These are phyloP conservation scores for Heterotilapia buettikoferi DNA, from an alignment of 2,113 vertebrate species.

Conservation along the genomic window DNA sequence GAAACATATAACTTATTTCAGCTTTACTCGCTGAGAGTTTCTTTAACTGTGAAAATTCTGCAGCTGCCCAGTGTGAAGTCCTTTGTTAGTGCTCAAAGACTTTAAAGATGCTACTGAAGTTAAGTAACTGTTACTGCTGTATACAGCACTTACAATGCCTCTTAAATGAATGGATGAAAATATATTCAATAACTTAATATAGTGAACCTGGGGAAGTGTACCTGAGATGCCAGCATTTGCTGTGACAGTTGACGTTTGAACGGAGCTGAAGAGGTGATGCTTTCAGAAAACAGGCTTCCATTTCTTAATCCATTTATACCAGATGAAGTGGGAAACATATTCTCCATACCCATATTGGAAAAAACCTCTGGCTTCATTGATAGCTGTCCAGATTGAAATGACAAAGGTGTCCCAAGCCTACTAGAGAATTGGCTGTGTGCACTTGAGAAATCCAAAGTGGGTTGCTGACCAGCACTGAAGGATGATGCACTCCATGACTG, in stretches of 20 bases:
- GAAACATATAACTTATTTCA: background rate
- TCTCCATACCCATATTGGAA: constrained; percentile 82
- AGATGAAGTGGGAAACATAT: constrained; percentile 82
- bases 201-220: constrained; percentile 46
- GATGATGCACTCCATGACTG: constrained; percentile 78
- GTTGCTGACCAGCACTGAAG: constrained; percentile 74
- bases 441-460: constrained; percentile 80
- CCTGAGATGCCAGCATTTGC: constrained; percentile 92
- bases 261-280: constrained; percentile 60
- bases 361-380: constrained; percentile 80
- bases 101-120: background rate
- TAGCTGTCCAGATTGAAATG: constrained; percentile 85
- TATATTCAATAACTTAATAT: background rate
- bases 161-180: background rate
- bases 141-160: background rate
- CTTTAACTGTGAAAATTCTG: background rate
- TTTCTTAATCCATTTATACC: constrained; percentile 72
- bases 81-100: background rate
- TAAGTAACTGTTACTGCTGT: background rate
- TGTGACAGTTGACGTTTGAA: constrained; percentile 89
- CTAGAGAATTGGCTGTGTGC: constrained; percentile 81
- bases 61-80: background rate
- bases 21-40: background rate
- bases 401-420: constrained; percentile 79
- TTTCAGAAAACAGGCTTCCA: constrained; percentile 68